Evolutionary conservation across 2,888 invertebrate genomes (phyloP).

Genomic region (Drosophila hamatofila): DNA sequence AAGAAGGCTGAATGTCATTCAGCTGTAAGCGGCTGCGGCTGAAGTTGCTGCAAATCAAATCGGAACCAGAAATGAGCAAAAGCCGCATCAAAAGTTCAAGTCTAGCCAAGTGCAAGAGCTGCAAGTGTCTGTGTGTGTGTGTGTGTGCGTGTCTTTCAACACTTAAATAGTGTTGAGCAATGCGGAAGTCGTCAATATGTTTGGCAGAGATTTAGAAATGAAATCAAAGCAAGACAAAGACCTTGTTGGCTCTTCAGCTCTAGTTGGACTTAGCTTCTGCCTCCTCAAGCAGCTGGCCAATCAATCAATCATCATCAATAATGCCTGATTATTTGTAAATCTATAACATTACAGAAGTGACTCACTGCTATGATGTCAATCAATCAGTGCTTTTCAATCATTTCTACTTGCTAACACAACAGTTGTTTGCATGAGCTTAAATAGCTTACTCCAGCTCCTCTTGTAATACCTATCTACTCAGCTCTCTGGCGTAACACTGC

Average conservation of each 20-base stretch:
- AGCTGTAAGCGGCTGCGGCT: background rate
- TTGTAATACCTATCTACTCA: background rate
- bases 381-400: background rate
- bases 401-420: background rate
- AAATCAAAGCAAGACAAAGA: background rate
- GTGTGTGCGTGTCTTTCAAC: slow-evolving; percentile 6
- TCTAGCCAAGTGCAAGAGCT: background rate
- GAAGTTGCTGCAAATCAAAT: slow-evolving; percentile 38
- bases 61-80: slow-evolving; percentile 39
- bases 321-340: background rate
- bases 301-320: slow-evolving; percentile 1
- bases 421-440: background rate
- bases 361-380: background rate
- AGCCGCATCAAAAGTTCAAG: slow-evolving; percentile 19
- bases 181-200: slow-evolving; percentile 1
- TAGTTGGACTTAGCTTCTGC: background rate
- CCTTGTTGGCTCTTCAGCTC: background rate
- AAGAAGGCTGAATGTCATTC: slow-evolving; percentile 52
- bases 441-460: background rate
- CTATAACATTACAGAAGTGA: background rate
- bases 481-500: too few relatives aligned
- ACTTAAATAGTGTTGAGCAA: slow-evolving; percentile 10
- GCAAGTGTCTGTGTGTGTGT: slow-evolving; percentile 3
- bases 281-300: background rate
- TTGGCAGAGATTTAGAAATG: slow-evolving; percentile 19